These are phyloP conservation scores for Aethes cnicana DNA, from an alignment of 2,888 invertebrate species.

Conservation along the genomic window DNA sequence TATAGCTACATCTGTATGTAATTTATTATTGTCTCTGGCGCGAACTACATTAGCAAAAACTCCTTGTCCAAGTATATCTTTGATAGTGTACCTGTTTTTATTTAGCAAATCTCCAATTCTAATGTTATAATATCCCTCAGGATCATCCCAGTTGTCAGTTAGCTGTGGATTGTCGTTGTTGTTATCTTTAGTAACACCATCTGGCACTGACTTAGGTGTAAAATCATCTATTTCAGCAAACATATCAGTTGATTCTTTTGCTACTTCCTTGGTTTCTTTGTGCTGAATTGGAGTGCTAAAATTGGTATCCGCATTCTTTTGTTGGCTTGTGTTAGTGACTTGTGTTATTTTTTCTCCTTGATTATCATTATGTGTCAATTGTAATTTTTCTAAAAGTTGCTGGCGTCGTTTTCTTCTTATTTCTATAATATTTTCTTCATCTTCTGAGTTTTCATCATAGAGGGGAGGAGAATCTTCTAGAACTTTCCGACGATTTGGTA, in stretches of 20 bases:
- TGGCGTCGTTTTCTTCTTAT: slow-evolving; percentile 92
- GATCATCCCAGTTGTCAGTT: slow-evolving; percentile 99
- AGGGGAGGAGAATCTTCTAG: slow-evolving; percentile 67
- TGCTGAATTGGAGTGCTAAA: slow-evolving; percentile 40
- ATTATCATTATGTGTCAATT: slow-evolving; percentile 37
- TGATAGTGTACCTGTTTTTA: slow-evolving; percentile 93
- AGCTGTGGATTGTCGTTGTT: slow-evolving; percentile 90
- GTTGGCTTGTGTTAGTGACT: slow-evolving; percentile 31
- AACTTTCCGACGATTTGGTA: neutral
- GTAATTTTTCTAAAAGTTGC: slow-evolving; percentile 86
- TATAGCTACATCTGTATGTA: slow-evolving; percentile 94
- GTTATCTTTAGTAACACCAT: slow-evolving; percentile 49
- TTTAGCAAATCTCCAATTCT: slow-evolving; percentile 93
- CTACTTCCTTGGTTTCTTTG: slow-evolving; percentile 59
- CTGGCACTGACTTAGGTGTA: slow-evolving; percentile 81
- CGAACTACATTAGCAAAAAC: slow-evolving; percentile 99
- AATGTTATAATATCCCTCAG: slow-evolving; percentile 98
- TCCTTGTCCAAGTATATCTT: slow-evolving; percentile 98
- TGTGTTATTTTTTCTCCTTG: slow-evolving; percentile 31
- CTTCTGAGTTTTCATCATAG: slow-evolving; percentile 87
- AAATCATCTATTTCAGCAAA: slow-evolving; percentile 96
- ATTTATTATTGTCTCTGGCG: slow-evolving; percentile 92
- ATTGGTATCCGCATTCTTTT: slow-evolving; percentile 29
- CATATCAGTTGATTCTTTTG: slow-evolving; percentile 88
- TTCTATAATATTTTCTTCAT: slow-evolving; percentile 96